Evolutionary conservation across 2,113 vertebrate genomes (phyloP).

Genomic region (Panthera tigris): DNA sequence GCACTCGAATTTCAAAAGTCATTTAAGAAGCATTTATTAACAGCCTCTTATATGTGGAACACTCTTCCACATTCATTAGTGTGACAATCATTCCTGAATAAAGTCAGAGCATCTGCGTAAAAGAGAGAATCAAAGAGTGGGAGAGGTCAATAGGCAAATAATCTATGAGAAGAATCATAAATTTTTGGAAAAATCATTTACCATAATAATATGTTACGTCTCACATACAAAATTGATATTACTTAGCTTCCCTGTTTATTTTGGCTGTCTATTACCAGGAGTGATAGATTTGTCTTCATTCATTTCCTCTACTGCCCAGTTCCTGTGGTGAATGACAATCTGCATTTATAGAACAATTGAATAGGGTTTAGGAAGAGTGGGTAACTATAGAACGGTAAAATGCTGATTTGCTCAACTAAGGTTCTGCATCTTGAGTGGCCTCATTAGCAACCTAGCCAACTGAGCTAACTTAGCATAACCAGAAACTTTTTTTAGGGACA

Average conservation of each 20-base stretch:
- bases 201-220: neutral
- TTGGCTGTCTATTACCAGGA: neutral
- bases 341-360: neutral
- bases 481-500: constrained; percentile 11
- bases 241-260: neutral
- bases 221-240: neutral
- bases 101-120: neutral
- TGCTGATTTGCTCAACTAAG: neutral
- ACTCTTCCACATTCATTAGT: neutral
- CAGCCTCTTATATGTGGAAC: neutral
- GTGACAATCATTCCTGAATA: neutral
- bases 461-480: constrained; percentile 10
- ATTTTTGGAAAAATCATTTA: neutral
- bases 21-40: neutral
- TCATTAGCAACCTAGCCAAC: constrained; percentile 10
- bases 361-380: neutral
- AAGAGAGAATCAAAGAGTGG: neutral
- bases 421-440: neutral
- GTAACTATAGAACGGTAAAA: neutral
- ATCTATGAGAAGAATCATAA: neutral
- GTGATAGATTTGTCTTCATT: neutral
- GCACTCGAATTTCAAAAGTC: constrained; percentile 4
- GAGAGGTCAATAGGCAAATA: neutral
- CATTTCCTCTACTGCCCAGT: neutral
- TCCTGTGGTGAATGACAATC: neutral